Evolutionary conservation across 2,113 vertebrate genomes (phyloP).

Genomic region (Brachyistius frenatus): DNA sequence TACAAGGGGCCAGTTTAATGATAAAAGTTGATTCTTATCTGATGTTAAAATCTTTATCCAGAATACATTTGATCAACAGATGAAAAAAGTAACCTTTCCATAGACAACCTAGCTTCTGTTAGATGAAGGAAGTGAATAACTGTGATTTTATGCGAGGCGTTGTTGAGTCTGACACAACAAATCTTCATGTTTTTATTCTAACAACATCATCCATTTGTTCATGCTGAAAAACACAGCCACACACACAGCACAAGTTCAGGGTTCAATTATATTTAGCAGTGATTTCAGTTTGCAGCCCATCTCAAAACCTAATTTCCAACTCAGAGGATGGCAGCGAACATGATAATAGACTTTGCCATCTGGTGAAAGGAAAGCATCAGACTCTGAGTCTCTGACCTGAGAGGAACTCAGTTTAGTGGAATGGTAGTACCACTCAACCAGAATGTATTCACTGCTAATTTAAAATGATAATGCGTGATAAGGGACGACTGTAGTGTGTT

Average conservation of each 20-base stretch:
- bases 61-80: background rate
- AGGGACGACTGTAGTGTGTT: background rate
- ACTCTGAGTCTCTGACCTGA: conserved; percentile 12
- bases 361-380: conserved; percentile 19
- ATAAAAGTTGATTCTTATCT: background rate
- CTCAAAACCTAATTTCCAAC: conserved; percentile 28
- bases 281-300: conserved; percentile 40
- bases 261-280: conserved; percentile 44
- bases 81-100: background rate
- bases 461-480: conserved; percentile 17
- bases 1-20: background rate
- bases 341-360: conserved; percentile 48
- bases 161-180: background rate
- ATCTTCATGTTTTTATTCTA: conserved; percentile 1
- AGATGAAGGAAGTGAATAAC: background rate
- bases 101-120: background rate
- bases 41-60: background rate
- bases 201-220: background rate
- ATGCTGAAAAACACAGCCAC: conserved; percentile 18
- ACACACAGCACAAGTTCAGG: conserved; percentile 15
- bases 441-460: conserved; percentile 1
- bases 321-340: conserved; percentile 35
- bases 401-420: conserved; percentile 6
- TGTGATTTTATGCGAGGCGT: background rate
- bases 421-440: background rate